Evolutionary conservation across 2,888 invertebrate species (phyloP).

Genomic region (Heteromyza rotundicornis): DNA sequence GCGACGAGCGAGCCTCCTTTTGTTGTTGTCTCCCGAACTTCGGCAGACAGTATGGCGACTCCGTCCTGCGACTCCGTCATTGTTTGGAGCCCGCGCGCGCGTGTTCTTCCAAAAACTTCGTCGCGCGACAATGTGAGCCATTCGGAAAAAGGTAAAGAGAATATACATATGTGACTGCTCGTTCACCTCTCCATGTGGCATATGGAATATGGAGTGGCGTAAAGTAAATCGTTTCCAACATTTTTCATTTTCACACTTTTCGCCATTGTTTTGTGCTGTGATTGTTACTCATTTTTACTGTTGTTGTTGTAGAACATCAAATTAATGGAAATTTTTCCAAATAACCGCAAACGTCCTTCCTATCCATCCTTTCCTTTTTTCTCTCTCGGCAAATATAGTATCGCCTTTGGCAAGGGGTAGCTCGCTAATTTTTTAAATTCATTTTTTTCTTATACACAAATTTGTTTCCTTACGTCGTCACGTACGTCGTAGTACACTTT

Average conservation of each 20-base stretch:
- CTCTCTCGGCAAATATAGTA: not conserved
- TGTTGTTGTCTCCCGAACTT: not conserved
- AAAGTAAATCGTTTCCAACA: too few species aligned
- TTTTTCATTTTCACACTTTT: not conserved
- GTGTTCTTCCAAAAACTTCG: too few species aligned
- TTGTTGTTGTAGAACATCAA: conserved; percentile 13
- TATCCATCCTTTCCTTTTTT: not conserved
- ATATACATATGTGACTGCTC: not conserved
- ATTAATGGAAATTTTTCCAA: conserved; percentile 5
- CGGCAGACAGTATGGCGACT: conserved; percentile 20
- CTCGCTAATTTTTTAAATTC: conserved; percentile 15
- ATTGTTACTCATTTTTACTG: conserved; percentile 15
- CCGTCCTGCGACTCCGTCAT: not conserved
- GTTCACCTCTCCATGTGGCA: too few species aligned
- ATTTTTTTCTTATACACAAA: conserved; percentile 9
- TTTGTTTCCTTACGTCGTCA: conserved; percentile 34
- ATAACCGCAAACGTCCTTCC: conserved; percentile 51
- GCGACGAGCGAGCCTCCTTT: not conserved
- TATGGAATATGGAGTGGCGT: too few species aligned
- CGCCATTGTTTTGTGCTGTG: not conserved
- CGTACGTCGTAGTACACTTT: conserved; percentile 35
- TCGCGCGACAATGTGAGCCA: not conserved
- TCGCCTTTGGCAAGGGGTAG: conserved; percentile 12
- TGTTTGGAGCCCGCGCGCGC: too few species aligned
- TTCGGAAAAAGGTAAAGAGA: not conserved